A percentile compares a stretch with the other conserved stretches of the same genome.
Evolutionary conservation across 2,888 invertebrate genomes (phyloP).

Genomic region (Synanthedon tipuliformis): DNA sequence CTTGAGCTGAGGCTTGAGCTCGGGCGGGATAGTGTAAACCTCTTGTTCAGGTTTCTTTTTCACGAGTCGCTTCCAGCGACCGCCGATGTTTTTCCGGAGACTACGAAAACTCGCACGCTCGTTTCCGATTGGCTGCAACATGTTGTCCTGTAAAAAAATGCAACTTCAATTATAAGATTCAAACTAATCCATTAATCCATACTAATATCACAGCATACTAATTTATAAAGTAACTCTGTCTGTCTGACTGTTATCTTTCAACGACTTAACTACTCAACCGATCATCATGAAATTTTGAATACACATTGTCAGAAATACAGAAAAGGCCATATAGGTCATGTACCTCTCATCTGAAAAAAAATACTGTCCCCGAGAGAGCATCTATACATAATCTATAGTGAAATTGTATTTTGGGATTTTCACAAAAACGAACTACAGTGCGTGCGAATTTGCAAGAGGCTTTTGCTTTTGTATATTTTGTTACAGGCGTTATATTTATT

Average conservation of each 20-base stretch:
- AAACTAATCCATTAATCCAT: too few relatives aligned
- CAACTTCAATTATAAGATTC: slow-evolving; percentile 9
- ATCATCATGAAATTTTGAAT: too few relatives aligned
- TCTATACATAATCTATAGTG: too few relatives aligned
- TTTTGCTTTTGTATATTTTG: too few relatives aligned
- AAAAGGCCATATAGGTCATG: background rate
- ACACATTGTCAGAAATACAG: background rate
- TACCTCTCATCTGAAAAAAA: slow-evolving; percentile 18
- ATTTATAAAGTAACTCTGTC: too few relatives aligned
- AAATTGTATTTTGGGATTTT: too few relatives aligned
- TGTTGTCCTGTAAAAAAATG: slow-evolving; percentile 76
- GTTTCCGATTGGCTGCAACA: slow-evolving; percentile 77
- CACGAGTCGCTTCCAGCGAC: slow-evolving; percentile 86
- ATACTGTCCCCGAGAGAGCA: slow-evolving; percentile 23
- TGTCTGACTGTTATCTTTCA: too few relatives aligned
- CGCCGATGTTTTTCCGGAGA: slow-evolving; percentile 87
- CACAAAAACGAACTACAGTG: too few relatives aligned
- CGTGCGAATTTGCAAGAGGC: too few relatives aligned
- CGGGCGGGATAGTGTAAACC: slow-evolving; percentile 86
- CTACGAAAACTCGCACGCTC: slow-evolving; percentile 84
- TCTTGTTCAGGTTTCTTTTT: slow-evolving; percentile 86
- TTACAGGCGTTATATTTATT: too few relatives aligned
- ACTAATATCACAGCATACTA: too few relatives aligned
- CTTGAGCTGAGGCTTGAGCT: slow-evolving; percentile 87
- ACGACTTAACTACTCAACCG: too few relatives aligned